Evolutionary conservation across 1,140 invertebrate species (phyloP), one percentile per base, ranked within the genome.

Genomic region (Drosophila ohnishii): DNA sequence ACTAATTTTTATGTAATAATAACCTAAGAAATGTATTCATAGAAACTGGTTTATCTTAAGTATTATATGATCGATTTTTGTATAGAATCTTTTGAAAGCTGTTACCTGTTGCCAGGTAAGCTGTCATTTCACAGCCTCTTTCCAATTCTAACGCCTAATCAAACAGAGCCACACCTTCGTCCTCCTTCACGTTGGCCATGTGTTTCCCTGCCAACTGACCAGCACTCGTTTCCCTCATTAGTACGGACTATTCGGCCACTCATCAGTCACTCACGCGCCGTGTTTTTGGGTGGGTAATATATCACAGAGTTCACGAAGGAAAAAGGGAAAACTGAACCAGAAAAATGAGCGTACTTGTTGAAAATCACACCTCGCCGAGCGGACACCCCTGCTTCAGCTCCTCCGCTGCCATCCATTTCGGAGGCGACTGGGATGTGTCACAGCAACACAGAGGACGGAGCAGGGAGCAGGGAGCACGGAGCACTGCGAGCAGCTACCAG

Each of bases 291-390:
- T 16, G 77, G 78, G 58, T 81, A 71, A 85, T 86, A 77, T 66
- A 81, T 86, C 78, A 78, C 63, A 60, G 50, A 50, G 69, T 37
- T 71, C 57, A 75, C 57, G 63, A 10, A 61, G 39, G 56, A 74
- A 76, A 69, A 55, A 45, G 62, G 37, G 53, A 78, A 82, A 85
- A 58, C 48, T 53, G 65, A 71, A 19, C 32, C 47, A 76, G 61
- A 67, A 76, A 59, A 75, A 57, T 75, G 61, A 66, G 16, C 47
- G 63, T 79, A 87, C 83, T 86, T 82, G 82, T 87, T 86, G 79
- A 82, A 86, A 87, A 82, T 86, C 83, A 86, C 82, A 86, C 83
- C 83, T 87, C 48, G 55, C 53, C 8, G 45, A 37, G 32, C 34
- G 22, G 45, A 9, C 13, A 10, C 19, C 40, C 45, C 51, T 44